Conservation (phyloP, 2,888 invertebrate genomes). For the Eubasilissa splendida region DNA sequence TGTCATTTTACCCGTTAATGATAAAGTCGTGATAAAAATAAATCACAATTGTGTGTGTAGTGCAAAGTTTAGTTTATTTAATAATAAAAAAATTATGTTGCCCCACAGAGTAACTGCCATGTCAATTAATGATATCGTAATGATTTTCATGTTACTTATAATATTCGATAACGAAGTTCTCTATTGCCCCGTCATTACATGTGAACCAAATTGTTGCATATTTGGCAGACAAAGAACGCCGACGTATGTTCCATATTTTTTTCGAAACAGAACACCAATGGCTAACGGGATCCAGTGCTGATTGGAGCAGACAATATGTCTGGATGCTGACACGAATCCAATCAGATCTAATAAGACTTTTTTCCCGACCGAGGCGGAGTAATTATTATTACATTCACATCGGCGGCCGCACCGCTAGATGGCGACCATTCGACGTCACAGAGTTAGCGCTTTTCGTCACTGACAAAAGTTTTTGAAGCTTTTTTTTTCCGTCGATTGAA, state of each 20-base stretch:
- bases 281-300: constrained; percentile 16
- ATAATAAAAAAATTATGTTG: too few relatives aligned
- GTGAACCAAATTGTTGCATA: constrained; percentile 1
- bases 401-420: neutral
- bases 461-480: neutral
- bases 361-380: neutral
- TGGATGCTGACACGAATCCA: constrained; percentile 31
- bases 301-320: constrained; percentile 15
- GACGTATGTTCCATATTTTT: constrained; percentile 18
- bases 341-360: constrained; percentile 27
- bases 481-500: neutral
- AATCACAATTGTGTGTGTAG: too few relatives aligned
- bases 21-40: too few relatives aligned
- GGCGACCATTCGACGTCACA: neutral
- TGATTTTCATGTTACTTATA: too few relatives aligned
- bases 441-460: neutral
- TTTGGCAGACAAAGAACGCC: neutral
- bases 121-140: too few relatives aligned
- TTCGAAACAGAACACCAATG: neutral
- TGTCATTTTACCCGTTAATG: too few relatives aligned
- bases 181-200: neutral
- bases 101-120: too few relatives aligned
- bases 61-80: too few relatives aligned
- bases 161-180: neutral
- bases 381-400: constrained; percentile 14